Conservation (phyloP, 2,888 invertebrate genomes). For the Drosophila lacicola region DNA sequence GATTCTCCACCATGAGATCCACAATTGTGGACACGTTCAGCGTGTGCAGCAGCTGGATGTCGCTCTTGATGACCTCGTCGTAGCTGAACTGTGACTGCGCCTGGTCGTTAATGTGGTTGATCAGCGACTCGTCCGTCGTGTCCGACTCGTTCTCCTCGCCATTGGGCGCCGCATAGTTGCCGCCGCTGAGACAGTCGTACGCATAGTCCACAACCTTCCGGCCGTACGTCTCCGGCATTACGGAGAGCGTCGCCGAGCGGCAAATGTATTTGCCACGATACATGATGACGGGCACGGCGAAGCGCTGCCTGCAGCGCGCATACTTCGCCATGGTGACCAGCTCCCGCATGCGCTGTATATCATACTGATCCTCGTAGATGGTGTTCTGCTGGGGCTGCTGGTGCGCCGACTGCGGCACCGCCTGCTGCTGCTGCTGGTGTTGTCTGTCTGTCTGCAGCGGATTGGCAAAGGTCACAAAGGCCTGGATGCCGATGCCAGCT, state of each 20-base stretch:
- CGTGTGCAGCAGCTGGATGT: conserved; percentile 89
- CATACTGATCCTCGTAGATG: conserved; percentile 87
- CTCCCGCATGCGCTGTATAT: conserved; percentile 87
- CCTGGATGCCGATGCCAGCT: conserved; percentile 67
- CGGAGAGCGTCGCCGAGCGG: conserved; percentile 91
- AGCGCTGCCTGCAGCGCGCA: conserved; percentile 91
- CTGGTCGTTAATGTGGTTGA: conserved; percentile 71
- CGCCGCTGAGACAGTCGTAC: conserved; percentile 80
- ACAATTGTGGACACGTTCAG: conserved; percentile 90
- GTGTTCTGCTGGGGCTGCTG: conserved; percentile 82
- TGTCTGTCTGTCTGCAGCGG: conserved; percentile 42
- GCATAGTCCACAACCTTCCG: conserved; percentile 87
- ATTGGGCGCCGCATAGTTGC: conserved; percentile 64
- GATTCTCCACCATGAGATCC: conserved; percentile 94
- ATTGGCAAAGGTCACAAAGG: conserved; percentile 81
- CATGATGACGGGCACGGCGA: conserved; percentile 91
- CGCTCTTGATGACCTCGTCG: conserved; percentile 85
- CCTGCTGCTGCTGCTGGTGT: conserved; percentile 48
- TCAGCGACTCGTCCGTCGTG: conserved; percentile 79
- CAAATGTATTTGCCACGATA: conserved; percentile 90
- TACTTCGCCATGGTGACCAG: conserved; percentile 89
- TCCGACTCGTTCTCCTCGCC: conserved; percentile 81
- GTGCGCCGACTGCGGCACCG: conserved; percentile 36
- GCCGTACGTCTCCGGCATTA: conserved; percentile 91
- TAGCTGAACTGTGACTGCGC: conserved; percentile 80